These are phyloP conservation scores for Callithrix jacchus DNA, from an alignment of 2,113 vertebrate species.

Conservation along the genomic window DNA sequence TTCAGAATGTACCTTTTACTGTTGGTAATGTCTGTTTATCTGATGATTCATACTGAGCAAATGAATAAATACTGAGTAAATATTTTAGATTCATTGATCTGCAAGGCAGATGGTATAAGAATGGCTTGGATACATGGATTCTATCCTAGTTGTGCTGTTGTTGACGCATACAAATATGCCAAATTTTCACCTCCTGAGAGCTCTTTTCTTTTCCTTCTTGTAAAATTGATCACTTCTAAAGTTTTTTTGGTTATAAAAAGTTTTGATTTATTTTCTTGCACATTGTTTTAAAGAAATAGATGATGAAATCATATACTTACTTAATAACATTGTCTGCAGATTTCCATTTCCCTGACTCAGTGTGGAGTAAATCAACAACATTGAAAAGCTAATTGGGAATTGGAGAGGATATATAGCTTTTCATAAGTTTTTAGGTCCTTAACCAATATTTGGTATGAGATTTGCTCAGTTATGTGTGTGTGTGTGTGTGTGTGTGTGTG, in stretches of 20 bases:
- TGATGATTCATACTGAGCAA: not conserved
- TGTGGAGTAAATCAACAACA: not conserved
- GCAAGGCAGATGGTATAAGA: not conserved
- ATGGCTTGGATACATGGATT: not conserved
- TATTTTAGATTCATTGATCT: slow-evolving; percentile 29
- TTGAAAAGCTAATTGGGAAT: not conserved
- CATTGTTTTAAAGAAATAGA: slow-evolving; percentile 16
- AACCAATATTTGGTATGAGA: slow-evolving; percentile 14
- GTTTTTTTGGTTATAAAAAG: slow-evolving; percentile 28
- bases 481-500: not conserved
- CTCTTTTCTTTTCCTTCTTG: slow-evolving; percentile 10
- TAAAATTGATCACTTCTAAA: slow-evolving; percentile 29
- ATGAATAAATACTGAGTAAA: not conserved
- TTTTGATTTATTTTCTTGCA: slow-evolving; percentile 30
- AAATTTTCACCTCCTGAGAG: not conserved
- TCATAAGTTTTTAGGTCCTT: slow-evolving; percentile 32
- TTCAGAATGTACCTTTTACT: slow-evolving; percentile 41
- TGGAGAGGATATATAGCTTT: not conserved
- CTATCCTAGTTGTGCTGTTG: not conserved
- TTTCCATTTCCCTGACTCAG: not conserved
- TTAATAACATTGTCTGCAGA: slow-evolving; percentile 39
- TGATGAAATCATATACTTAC: slow-evolving; percentile 1
- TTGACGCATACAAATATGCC: not conserved
- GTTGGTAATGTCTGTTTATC: not conserved
- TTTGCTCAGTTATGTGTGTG: not conserved